These are phyloP conservation scores for Gallinago solitaria DNA, from an alignment of 2,797 vertebrate genomes.

Conservation along the genomic window DNA sequence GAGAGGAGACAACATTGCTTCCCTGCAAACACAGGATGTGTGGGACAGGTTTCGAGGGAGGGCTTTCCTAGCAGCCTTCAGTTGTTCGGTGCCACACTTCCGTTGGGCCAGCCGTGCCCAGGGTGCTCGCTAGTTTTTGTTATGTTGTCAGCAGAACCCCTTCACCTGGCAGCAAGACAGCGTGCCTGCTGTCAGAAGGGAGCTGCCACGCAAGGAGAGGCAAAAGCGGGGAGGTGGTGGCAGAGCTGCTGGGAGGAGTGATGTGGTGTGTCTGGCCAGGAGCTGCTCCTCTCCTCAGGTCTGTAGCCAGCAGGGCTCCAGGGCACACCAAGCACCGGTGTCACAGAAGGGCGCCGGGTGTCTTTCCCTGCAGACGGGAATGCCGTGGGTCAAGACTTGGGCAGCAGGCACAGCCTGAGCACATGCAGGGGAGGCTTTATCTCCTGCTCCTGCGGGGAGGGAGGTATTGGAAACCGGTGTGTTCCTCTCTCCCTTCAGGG, in stretches of 20 bases:
- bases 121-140: accelerated
- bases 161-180: background rate
- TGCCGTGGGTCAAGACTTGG: background rate
- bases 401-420: background rate
- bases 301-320: accelerated
- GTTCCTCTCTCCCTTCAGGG: background rate
- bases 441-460: background rate
- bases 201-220: accelerated
- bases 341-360: background rate
- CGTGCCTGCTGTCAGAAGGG: background rate
- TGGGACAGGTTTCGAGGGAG: background rate
- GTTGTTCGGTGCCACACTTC: background rate
- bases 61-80: background rate
- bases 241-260: background rate
- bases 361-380: background rate
- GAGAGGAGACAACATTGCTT: accelerated
- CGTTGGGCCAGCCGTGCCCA: accelerated
- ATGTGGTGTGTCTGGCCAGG: background rate
- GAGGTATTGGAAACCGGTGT: accelerated
- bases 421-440: accelerated
- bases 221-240: background rate
- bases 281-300: accelerated
- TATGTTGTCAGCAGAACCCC: background rate
- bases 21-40: background rate
- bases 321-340: background rate